Evolutionary conservation across 2,888 invertebrate species (phyloP).

Genomic region (Perithous albicinctus): DNA sequence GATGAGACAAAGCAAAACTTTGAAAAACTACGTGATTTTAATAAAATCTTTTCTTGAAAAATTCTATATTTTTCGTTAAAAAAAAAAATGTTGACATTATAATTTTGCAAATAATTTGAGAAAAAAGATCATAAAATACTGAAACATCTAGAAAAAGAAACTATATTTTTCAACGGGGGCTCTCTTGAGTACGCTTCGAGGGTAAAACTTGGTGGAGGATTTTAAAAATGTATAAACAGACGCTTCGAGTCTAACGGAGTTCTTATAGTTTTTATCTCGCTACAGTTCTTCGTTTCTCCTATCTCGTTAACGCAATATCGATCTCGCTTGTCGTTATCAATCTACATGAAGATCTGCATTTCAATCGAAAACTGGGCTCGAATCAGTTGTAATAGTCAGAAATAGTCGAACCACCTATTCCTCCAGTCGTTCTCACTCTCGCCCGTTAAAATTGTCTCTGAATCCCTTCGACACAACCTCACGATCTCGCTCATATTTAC

Average conservation of each 20-base stretch:
- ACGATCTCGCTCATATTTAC: conserved; percentile 62
- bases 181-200: too few relatives aligned
- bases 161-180: too few relatives aligned
- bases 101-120: too few relatives aligned
- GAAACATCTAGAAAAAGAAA: too few relatives aligned
- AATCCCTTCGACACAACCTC: conserved; percentile 56
- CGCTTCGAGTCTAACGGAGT: neutral
- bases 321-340: conserved; percentile 66
- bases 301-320: conserved; percentile 21
- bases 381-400: conserved; percentile 6
- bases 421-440: conserved; percentile 20
- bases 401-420: conserved; percentile 40
- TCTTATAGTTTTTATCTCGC: neutral
- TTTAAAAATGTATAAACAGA: neutral
- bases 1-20: too few relatives aligned
- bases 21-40: too few relatives aligned
- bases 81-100: too few relatives aligned
- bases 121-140: too few relatives aligned
- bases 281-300: neutral
- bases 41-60: too few relatives aligned
- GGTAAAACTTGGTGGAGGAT: too few relatives aligned
- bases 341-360: conserved; percentile 70
- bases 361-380: conserved; percentile 59
- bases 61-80: too few relatives aligned
- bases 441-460: conserved; percentile 37